Base-by-base conservation (phyloP, 2,797 vertebrate species). In the Clarias laeviceps region DNA sequence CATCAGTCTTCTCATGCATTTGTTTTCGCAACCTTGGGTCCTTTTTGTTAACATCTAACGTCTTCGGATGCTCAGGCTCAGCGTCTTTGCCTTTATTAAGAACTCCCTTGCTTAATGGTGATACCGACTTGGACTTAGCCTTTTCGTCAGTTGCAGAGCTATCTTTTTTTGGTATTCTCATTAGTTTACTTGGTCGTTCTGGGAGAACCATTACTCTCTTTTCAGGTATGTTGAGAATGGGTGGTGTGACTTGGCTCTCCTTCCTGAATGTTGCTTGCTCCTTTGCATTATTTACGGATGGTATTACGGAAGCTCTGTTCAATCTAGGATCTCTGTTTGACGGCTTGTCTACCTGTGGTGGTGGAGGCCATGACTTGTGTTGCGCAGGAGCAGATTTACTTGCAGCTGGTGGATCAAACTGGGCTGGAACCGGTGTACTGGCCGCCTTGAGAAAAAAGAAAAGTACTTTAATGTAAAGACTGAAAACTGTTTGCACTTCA, bases 1-100 rank as follows among this genome's bases (percentile, higher is more conserved):
- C 54, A 20, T 97, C 96, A 0, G 86, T 82, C 89, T 97, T 98
- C 86, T 98, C 98, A 1, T 95, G 94, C 18, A 95, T 85, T 45
- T 97, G 97, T 79, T 97, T 99, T 89, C 95, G 97, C 84, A 98
- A 90, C 80, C 98, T 92, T 24, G 97, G 97, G 87, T 99, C 98
- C 88, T 97, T 97, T 90, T 97, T 99, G 5, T 90, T 93, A 72
- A 94, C 88, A 56, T 98, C 97, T 7, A 91, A 82, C 0, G 92
- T 84, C 88, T 96, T 97, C 40, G 88, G 82, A 68, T 88, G 92
- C 87, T 98, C 97, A 0, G 88, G 77, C 86, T 97, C 97, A 5
- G 89, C 87, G 54, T 83, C 93, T 92, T 96, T 98, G 80, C 22
- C 91, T 88, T 92, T 94, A 32, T 84, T 88, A 62, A 65, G 91